Evolutionary conservation across 2,113 vertebrate genomes (phyloP).

Genomic region (Siphamia tubifer): DNA sequence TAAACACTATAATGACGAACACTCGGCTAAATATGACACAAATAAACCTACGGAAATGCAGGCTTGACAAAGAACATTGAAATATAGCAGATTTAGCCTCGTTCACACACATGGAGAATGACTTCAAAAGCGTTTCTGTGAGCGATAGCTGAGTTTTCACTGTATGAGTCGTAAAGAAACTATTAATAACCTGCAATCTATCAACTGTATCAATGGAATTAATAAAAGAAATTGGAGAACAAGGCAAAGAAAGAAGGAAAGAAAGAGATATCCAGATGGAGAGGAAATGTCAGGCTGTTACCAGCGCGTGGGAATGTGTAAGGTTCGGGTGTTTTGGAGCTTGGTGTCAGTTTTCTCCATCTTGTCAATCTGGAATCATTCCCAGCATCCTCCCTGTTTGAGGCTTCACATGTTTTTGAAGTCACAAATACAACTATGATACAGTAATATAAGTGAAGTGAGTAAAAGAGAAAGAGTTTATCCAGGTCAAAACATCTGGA

Average conservation of each 20-base stretch:
- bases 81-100: neutral
- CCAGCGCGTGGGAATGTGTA: conserved; percentile 21
- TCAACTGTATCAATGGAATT: neutral
- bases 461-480: conserved; percentile 21
- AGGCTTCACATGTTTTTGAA: neutral
- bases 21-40: too few species aligned
- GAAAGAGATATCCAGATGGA: conserved; percentile 3
- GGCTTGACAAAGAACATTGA: neutral
- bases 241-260: neutral
- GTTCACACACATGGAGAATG: neutral
- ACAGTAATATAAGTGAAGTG: neutral
- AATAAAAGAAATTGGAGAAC: neutral
- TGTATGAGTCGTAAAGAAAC: neutral
- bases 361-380: conserved; percentile 39
- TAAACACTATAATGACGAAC: too few species aligned
- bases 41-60: too few species aligned
- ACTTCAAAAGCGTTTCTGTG: neutral
- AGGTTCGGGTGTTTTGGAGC: conserved; percentile 2
- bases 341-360: conserved; percentile 35
- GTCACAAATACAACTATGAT: neutral
- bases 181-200: neutral
- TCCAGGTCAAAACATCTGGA: conserved; percentile 44
- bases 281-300: conserved; percentile 22
- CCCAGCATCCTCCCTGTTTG: neutral
- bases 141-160: neutral